phyloP scores from a whole-genome alignment of 1,140 invertebrate species.

The Ylistrum balloti region DNA sequence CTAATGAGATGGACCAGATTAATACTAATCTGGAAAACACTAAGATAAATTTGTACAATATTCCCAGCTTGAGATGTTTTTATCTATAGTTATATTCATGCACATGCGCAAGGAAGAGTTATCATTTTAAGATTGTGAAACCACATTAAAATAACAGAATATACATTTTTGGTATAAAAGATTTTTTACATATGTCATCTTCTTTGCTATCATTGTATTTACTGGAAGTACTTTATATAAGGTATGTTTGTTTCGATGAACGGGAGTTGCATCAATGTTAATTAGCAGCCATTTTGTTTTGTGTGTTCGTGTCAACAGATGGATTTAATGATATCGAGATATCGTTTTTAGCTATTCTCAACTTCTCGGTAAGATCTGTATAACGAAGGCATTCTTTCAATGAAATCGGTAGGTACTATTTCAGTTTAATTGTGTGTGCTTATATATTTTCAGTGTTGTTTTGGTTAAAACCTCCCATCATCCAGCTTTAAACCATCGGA shows the following conservation, averaged over 20 bases:
- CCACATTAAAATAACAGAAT: too few relatives aligned
- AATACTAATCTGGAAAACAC: neutral
- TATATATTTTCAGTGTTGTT: neutral
- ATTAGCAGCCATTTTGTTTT: slow-evolving; percentile 34
- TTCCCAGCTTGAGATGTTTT: neutral
- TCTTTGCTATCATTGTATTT: too few relatives aligned
- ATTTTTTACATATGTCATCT: too few relatives aligned
- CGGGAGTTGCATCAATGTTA: neutral
- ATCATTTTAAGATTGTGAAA: neutral
- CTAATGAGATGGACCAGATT: neutral
- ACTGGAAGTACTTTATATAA: too few relatives aligned
- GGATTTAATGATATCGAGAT: neutral
- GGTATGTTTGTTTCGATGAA: neutral
- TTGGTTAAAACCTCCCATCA: neutral
- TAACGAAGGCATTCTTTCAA: neutral
- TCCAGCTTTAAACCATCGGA: too few relatives aligned
- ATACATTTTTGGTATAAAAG: too few relatives aligned
- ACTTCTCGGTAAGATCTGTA: neutral
- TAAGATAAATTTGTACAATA: neutral
- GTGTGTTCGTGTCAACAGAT: neutral
- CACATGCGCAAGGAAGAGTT: neutral
- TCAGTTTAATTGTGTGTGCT: neutral
- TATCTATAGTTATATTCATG: neutral
- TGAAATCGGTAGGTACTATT: slow-evolving; percentile 8
- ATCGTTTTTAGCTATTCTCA: neutral